Evolutionary conservation across 2,797 vertebrate species (phyloP).

Genomic region (Tenualosa thibaudeaui): DNA sequence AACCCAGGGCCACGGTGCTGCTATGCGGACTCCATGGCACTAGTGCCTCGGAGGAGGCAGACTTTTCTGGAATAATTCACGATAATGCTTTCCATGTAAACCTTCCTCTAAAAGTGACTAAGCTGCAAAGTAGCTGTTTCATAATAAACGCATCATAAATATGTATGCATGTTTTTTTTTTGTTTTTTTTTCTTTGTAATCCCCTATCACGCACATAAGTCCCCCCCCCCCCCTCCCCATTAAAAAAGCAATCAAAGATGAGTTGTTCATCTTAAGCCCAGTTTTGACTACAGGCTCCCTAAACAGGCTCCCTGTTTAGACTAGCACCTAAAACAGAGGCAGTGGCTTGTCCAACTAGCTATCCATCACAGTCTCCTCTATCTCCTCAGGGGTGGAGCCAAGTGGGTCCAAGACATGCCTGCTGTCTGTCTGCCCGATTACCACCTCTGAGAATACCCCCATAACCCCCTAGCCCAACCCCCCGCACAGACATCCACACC

Average conservation of each 20-base stretch:
- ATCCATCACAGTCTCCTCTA: conserved; percentile 66
- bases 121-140: conserved; percentile 9
- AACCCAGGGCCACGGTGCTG: not conserved
- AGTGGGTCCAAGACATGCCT: conserved; percentile 48
- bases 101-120: not conserved
- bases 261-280: conserved; percentile 1
- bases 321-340: conserved; percentile 34
- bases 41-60: not conserved
- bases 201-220: not conserved
- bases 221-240: too few relatives aligned
- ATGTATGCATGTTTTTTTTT: not conserved
- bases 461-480: not conserved
- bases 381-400: conserved; percentile 42
- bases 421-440: conserved; percentile 58
- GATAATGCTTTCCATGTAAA: not conserved
- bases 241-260: not conserved
- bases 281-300: not conserved
- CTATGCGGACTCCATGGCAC: conserved; percentile 11
- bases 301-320: too few relatives aligned
- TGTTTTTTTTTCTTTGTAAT: not conserved
- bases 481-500: too few relatives aligned
- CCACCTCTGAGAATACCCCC: conserved; percentile 61
- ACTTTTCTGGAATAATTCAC: conserved; percentile 6
- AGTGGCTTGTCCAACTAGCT: conserved; percentile 53
- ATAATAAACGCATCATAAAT: not conserved